Evolutionary conservation across 2,797 vertebrate genomes (phyloP).

Genomic region (Brachymystax lenok): DNA sequence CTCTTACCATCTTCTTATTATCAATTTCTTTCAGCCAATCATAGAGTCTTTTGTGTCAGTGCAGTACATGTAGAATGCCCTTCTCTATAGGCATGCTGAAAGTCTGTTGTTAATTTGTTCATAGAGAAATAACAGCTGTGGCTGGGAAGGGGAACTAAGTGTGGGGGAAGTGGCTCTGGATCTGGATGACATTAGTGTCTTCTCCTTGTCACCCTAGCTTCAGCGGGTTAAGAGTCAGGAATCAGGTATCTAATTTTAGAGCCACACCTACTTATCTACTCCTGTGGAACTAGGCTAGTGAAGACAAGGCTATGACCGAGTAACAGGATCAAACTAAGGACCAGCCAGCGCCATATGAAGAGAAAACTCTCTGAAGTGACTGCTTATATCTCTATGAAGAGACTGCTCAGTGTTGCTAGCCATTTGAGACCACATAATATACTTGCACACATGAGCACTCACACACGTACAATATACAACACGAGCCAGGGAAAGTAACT

Average conservation of each 20-base stretch:
- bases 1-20: no score
- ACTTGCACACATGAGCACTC: slow-evolving; percentile 4
- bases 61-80: no score
- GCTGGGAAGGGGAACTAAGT: neutral
- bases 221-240: slow-evolving; percentile 67
- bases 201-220: slow-evolving; percentile 17
- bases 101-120: no score
- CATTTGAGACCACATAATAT: slow-evolving; percentile 8
- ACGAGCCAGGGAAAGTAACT: neutral
- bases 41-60: no score
- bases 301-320: slow-evolving; percentile 70
- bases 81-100: no score
- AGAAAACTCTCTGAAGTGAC: neutral
- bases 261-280: slow-evolving; percentile 69
- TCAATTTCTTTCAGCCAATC: no score
- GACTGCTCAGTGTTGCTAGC: neutral
- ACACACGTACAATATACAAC: neutral
- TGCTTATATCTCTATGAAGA: neutral
- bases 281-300: slow-evolving; percentile 70
- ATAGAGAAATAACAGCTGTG: neutral
- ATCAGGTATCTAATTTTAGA: slow-evolving; percentile 76
- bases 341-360: neutral
- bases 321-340: slow-evolving; percentile 74
- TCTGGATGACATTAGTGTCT: slow-evolving; percentile 49
- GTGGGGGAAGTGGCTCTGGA: slow-evolving; percentile 22